A percentile compares a stretch with the other conserved stretches of the same genome.
Conservation (phyloP, 2,113 vertebrate genomes). For the Rhinichthys klamathensis region DNA sequence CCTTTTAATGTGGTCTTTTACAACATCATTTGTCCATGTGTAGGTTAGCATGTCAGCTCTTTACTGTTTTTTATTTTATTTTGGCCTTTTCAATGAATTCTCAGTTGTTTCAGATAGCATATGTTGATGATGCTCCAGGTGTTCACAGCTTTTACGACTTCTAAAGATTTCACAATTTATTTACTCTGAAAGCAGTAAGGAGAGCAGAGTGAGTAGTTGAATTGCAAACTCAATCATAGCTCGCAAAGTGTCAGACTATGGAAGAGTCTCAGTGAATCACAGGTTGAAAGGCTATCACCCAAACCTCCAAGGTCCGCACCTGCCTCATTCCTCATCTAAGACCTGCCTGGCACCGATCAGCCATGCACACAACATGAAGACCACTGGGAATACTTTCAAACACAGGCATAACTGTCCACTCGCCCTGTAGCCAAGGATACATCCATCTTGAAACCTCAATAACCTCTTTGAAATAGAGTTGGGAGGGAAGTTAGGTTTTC, state of each 20-base stretch:
- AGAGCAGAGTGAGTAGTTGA: constrained; percentile 58
- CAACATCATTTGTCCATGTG: neutral
- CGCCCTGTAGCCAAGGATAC: constrained; percentile 54
- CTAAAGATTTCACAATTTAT: constrained; percentile 70
- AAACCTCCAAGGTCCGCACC: constrained; percentile 78
- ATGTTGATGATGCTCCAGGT: neutral
- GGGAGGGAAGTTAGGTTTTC: constrained; percentile 29
- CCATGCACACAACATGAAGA: constrained; percentile 66
- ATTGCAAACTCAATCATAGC: constrained; percentile 77
- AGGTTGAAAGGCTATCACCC: constrained; percentile 78
- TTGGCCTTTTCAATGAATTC: neutral
- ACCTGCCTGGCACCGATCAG: constrained; percentile 72
- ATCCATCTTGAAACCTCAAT: constrained; percentile 56
- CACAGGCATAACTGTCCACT: constrained; percentile 52
- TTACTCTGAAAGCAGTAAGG: constrained; percentile 66
- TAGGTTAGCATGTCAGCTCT: neutral
- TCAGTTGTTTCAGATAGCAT: neutral
- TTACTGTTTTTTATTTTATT: neutral
- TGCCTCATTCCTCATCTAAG: constrained; percentile 75
- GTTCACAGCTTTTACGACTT: constrained; percentile 12
- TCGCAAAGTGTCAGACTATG: constrained; percentile 70
- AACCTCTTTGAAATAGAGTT: constrained; percentile 56
- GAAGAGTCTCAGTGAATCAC: constrained; percentile 75
- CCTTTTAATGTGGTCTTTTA: neutral
- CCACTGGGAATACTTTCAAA: constrained; percentile 69